Evolutionary conservation across 2,113 vertebrate genomes (phyloP).

Genomic region (Rhadina sibilatrix): DNA sequence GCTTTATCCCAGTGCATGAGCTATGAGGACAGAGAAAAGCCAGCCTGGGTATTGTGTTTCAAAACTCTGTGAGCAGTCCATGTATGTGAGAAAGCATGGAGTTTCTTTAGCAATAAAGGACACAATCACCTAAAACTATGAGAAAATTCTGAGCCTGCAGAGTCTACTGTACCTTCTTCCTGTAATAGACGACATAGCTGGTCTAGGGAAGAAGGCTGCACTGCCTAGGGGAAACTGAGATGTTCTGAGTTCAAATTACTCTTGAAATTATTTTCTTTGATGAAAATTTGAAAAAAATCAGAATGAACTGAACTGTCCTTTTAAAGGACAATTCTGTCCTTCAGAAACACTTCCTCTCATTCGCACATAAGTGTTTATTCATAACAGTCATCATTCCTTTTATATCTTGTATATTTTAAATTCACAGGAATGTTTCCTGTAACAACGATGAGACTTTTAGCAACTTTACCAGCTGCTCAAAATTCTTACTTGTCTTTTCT

Average conservation of each 20-base stretch:
- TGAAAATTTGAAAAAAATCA: not conserved
- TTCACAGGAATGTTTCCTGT: not conserved
- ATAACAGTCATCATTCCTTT: not conserved
- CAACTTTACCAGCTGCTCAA: not conserved
- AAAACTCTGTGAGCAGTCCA: not conserved
- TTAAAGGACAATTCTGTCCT: not conserved
- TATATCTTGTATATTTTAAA: not conserved
- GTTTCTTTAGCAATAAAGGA: not conserved
- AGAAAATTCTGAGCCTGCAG: not conserved
- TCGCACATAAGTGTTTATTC: not conserved
- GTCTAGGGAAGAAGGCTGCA: not conserved
- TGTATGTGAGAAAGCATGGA: not conserved
- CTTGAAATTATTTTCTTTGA: not conserved
- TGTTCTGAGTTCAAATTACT: not conserved
- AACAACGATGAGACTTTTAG: not conserved
- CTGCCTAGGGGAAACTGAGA: not conserved
- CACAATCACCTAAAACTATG: not conserved
- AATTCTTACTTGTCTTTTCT: not conserved
- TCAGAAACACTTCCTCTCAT: not conserved
- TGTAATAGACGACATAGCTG: not conserved
- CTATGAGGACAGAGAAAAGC: not conserved
- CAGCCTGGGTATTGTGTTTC: not conserved
- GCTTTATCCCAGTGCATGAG: not conserved
- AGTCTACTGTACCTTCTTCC: not conserved
- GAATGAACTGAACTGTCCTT: not conserved